phyloP scores from a whole-genome alignment of 2,113 vertebrate species.

The Stigmatopora argus region DNA sequence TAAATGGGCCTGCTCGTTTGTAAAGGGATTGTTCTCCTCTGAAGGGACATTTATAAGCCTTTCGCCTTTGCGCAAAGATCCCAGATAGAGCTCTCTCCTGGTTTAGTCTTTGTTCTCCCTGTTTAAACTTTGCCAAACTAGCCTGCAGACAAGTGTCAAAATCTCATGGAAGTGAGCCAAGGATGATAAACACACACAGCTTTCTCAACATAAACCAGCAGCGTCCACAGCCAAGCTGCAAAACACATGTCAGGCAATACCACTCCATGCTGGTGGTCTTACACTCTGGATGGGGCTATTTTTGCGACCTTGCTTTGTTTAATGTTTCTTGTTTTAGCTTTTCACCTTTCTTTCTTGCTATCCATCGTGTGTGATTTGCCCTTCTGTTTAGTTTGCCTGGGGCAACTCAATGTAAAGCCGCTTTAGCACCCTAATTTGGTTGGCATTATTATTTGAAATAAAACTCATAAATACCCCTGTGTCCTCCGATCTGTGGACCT shows the following conservation, averaged over 20 bases:
- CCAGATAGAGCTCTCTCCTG: conserved; percentile 5
- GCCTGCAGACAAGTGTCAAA: conserved; percentile 56
- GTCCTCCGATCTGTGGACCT: neutral
- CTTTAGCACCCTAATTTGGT: no score
- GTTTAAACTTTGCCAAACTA: conserved; percentile 30
- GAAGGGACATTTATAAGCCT: conserved; percentile 19
- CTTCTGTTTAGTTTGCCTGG: neutral
- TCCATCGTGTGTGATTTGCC: conserved; percentile 11
- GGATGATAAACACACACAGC: conserved; percentile 61
- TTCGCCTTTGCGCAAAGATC: conserved; percentile 10
- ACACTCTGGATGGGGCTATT: conserved; percentile 31
- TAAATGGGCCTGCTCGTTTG: conserved; percentile 11
- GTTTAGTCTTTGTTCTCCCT: conserved; percentile 19
- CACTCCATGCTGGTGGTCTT: conserved; percentile 48
- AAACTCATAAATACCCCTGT: neutral
- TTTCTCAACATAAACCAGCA: conserved; percentile 56
- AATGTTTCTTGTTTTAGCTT: conserved; percentile 29
- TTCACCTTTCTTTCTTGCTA: conserved; percentile 26
- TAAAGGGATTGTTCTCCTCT: conserved; percentile 11
- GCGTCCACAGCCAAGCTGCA: conserved; percentile 59
- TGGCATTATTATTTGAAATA: neutral
- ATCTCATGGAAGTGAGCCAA: conserved; percentile 51
- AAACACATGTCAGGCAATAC: conserved; percentile 64
- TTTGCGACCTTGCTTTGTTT: conserved; percentile 44
- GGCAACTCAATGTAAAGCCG: no score